Percentiles rank a stretch among this genome's conserved stretches.
phyloP scores from a whole-genome alignment of 1,140 invertebrate species.

The Helicoverpa armigera region DNA sequence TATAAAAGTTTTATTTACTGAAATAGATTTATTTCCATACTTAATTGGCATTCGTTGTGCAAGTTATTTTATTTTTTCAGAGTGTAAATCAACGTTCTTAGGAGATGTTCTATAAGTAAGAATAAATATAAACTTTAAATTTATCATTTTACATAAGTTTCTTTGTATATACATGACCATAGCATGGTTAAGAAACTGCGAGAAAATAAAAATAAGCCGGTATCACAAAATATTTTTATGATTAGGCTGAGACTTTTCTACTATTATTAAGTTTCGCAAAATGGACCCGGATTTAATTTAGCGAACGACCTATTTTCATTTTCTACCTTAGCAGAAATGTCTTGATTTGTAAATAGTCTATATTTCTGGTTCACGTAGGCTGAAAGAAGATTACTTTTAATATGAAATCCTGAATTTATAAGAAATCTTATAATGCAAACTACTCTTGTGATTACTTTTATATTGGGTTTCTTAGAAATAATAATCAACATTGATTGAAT shows the following conservation, averaged over 20 bases:
- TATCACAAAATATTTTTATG: neutral
- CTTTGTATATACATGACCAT: too few relatives aligned
- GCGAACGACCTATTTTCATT: slow-evolving; percentile 14
- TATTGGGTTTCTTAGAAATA: slow-evolving; percentile 4
- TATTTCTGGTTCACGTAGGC: neutral
- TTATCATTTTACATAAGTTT: too few relatives aligned
- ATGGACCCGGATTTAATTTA: neutral
- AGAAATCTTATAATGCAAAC: slow-evolving; percentile 14
- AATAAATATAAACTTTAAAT: too few relatives aligned
- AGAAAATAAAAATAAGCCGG: neutral
- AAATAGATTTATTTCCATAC: neutral
- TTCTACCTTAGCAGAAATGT: neutral
- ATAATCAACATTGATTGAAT: slow-evolving; percentile 4
- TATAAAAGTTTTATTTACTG: neutral
- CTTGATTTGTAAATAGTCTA: slow-evolving; percentile 2
- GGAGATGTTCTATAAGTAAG: too few relatives aligned
- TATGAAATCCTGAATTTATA: neutral
- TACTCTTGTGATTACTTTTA: slow-evolving; percentile 2
- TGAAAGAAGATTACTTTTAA: neutral
- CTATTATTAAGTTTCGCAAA: slow-evolving; percentile 18
- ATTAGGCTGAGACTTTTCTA: neutral
- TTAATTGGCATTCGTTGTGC: too few relatives aligned
- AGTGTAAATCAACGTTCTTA: too few relatives aligned
- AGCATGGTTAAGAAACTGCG: too few relatives aligned
- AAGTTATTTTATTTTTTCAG: too few relatives aligned